Conservation (phyloP, 2,797 vertebrate species). For the Takifugu rubripes region DNA sequence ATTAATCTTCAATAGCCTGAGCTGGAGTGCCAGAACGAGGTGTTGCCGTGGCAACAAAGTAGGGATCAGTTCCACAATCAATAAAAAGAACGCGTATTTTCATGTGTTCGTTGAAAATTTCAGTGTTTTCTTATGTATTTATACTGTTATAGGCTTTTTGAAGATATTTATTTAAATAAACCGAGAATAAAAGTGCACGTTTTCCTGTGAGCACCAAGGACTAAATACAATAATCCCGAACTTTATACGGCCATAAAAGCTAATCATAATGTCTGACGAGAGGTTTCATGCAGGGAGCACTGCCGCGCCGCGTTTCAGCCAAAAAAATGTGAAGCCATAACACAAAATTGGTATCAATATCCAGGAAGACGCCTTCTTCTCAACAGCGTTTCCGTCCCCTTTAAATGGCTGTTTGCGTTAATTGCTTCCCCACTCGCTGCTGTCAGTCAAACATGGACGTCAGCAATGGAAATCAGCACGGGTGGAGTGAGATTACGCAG, state of each 20-base stretch:
- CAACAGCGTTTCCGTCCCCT: conserved; percentile 28
- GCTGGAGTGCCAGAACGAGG: conserved; percentile 36
- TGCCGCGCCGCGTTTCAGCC: too few relatives aligned
- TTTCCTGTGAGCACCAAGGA: too few relatives aligned
- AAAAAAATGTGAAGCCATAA: too few relatives aligned
- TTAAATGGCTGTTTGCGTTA: conserved; percentile 67
- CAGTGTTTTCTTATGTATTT: too few relatives aligned
- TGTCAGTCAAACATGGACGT: conserved; percentile 67
- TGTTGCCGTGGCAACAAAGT: conserved; percentile 54
- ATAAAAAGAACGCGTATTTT: conserved; percentile 29
- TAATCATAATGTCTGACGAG: too few relatives aligned
- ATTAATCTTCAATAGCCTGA: conserved; percentile 61
- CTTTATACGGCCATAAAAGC: too few relatives aligned
- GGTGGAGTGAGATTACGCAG: conserved; percentile 56
- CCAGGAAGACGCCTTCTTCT: conserved; percentile 13
- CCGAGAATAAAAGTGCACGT: too few relatives aligned
- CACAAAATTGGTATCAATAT: neutral
- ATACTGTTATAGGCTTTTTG: too few relatives aligned
- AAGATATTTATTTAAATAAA: too few relatives aligned
- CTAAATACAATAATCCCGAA: too few relatives aligned
- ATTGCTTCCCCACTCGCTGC: conserved; percentile 59
- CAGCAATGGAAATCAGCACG: conserved; percentile 61
- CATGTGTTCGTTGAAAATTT: too few relatives aligned
- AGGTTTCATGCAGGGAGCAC: too few relatives aligned
- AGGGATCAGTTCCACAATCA: conserved; percentile 32